phyloP scores from a whole-genome alignment of 2,888 invertebrate species.

The Sympetrum striolatum region DNA sequence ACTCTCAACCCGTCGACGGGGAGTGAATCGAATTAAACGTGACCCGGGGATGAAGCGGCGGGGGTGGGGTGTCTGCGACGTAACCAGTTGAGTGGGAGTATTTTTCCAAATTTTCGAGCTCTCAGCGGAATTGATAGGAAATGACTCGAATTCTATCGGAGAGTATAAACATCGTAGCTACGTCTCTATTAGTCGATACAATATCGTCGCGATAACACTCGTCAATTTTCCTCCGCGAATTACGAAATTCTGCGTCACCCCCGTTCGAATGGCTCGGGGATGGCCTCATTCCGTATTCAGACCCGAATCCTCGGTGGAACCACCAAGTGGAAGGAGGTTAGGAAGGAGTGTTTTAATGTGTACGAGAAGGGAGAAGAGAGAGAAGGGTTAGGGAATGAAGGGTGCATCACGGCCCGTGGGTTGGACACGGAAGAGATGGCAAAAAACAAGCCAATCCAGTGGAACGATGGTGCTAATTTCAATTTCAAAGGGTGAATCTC shows the following conservation, averaged over 20 bases:
- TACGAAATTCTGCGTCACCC: too few relatives aligned
- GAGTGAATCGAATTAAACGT: conserved; percentile 30
- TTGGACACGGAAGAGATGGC: not conserved
- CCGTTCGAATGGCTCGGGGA: not conserved
- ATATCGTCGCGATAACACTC: too few relatives aligned
- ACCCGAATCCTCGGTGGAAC: not conserved
- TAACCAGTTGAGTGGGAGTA: not conserved
- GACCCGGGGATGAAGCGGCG: not conserved
- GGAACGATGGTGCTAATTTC: not conserved
- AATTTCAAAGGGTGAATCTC: not conserved
- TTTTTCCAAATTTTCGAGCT: too few relatives aligned
- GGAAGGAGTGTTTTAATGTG: not conserved
- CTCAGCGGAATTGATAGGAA: not conserved
- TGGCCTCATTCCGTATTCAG: conserved; percentile 20
- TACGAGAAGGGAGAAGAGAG: too few relatives aligned
- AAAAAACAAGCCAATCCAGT: not conserved
- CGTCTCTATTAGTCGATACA: too few relatives aligned
- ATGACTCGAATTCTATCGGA: not conserved
- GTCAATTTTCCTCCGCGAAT: too few relatives aligned
- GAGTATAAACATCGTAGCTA: too few relatives aligned
- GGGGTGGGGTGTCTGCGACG: not conserved
- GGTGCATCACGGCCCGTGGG: not conserved
- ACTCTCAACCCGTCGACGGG: not conserved
- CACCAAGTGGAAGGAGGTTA: not conserved
- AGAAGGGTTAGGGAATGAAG: not conserved